Percentiles rank a stretch among this genome's conserved stretches.
phyloP scores from a whole-genome alignment of 1,140 invertebrate species.

The Achatina immaculata region DNA sequence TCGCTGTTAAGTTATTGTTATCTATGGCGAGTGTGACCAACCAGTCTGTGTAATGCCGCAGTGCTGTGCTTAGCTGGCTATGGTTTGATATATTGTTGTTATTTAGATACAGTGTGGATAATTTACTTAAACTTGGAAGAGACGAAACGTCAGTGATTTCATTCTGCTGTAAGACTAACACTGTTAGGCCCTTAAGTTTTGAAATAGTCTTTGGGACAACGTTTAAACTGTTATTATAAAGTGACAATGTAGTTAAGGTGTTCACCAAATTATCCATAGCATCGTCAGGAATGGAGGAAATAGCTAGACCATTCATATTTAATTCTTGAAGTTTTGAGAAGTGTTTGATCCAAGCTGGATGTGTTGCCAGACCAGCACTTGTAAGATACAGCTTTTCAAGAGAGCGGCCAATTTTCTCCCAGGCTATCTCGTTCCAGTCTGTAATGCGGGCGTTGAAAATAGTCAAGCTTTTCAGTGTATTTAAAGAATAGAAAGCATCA shows the following conservation, averaged over 20 bases:
- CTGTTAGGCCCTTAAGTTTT: neutral
- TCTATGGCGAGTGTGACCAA: neutral
- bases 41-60: neutral
- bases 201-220: neutral
- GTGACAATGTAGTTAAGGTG: neutral
- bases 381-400: neutral
- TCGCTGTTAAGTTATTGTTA: neutral
- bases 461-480: neutral
- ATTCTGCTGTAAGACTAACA: neutral
- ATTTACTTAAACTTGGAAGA: neutral
- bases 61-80: neutral
- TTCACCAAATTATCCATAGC: neutral
- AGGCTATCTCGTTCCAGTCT: neutral
- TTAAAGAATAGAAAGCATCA: neutral
- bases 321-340: neutral
- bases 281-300: neutral
- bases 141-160: neutral
- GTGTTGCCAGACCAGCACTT: neutral
- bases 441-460: neutral
- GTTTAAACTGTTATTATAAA: neutral
- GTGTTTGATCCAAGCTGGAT: neutral
- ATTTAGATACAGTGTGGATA: neutral
- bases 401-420: neutral
- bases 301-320: neutral
- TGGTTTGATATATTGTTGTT: neutral